phyloP scores from a whole-genome alignment of 2,888 invertebrate species.

The Elegia similella region DNA sequence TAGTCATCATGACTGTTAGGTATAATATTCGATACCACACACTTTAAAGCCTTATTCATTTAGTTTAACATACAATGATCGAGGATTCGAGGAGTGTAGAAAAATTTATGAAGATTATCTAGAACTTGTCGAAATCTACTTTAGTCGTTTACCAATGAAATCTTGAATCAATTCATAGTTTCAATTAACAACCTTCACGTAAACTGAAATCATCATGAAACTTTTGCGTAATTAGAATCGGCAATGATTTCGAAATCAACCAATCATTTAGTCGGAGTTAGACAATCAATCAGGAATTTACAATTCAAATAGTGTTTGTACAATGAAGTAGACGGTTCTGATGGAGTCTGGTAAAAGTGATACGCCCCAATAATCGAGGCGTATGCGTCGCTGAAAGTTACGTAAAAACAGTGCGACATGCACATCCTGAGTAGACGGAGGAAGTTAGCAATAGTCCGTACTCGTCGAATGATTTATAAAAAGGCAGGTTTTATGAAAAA shows the following conservation, averaged over 20 bases:
- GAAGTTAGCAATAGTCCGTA: not conserved
- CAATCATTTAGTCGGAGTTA: slow-evolving; percentile 7
- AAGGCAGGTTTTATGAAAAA: too few relatives aligned
- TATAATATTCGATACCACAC: too few relatives aligned
- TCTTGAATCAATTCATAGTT: not conserved
- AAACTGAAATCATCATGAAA: slow-evolving; percentile 6
- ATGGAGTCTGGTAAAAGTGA: slow-evolving; percentile 13
- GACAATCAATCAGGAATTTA: slow-evolving; percentile 10
- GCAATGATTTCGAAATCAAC: slow-evolving; percentile 10
- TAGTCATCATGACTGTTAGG: too few relatives aligned
- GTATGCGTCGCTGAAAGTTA: slow-evolving; percentile 11
- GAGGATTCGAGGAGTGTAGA: too few relatives aligned
- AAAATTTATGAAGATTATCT: too few relatives aligned
- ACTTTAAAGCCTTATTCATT: too few relatives aligned
- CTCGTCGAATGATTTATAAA: too few relatives aligned
- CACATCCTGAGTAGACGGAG: slow-evolving; percentile 4
- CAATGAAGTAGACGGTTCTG: slow-evolving; percentile 1
- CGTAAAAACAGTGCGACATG: not conserved
- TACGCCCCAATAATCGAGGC: slow-evolving; percentile 13
- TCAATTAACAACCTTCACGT: slow-evolving; percentile 3
- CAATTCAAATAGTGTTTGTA: slow-evolving; percentile 11
- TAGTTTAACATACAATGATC: too few relatives aligned
- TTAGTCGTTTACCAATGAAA: too few relatives aligned
- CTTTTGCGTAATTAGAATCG: not conserved
- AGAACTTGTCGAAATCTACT: too few relatives aligned